These are phyloP conservation scores for Cylas formicarius DNA, from an alignment of 1,140 invertebrate genomes.

Conservation along the genomic window DNA sequence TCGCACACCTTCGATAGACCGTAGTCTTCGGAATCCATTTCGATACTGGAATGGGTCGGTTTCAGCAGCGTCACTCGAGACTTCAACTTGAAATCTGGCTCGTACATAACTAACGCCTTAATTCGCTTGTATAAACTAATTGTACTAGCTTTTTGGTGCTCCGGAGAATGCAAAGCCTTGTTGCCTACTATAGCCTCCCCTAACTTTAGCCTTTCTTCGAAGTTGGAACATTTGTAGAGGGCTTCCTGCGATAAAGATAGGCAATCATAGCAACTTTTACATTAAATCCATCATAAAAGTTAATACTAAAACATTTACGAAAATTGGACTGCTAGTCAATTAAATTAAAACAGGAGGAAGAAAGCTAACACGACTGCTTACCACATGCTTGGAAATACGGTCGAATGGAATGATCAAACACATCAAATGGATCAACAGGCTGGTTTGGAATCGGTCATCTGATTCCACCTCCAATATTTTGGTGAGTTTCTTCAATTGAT, in stretches of 20 bases:
- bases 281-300: too few relatives aligned
- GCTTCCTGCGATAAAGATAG: slow-evolving; percentile 15
- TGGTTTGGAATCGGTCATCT: slow-evolving; percentile 48
- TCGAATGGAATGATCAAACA: slow-evolving; percentile 45
- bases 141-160: background rate
- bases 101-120: slow-evolving; percentile 47
- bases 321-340: too few relatives aligned
- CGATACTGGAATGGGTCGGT: slow-evolving; percentile 47
- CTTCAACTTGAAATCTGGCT: slow-evolving; percentile 46
- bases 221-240: slow-evolving; percentile 10
- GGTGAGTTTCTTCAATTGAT: slow-evolving; percentile 47
- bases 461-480: slow-evolving; percentile 39
- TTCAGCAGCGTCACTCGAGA: slow-evolving; percentile 56
- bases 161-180: background rate
- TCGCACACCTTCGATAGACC: slow-evolving; percentile 50
- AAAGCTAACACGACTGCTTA: slow-evolving; percentile 25
- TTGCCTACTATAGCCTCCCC: slow-evolving; percentile 35
- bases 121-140: slow-evolving; percentile 46
- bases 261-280: too few relatives aligned
- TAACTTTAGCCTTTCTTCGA: slow-evolving; percentile 16
- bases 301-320: too few relatives aligned
- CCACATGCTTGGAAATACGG: slow-evolving; percentile 49
- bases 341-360: background rate
- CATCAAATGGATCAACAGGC: slow-evolving; percentile 47
- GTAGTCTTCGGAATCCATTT: slow-evolving; percentile 54